Base-by-base conservation (phyloP, 2,113 vertebrate genomes). In the Syngnathus typhle region DNA sequence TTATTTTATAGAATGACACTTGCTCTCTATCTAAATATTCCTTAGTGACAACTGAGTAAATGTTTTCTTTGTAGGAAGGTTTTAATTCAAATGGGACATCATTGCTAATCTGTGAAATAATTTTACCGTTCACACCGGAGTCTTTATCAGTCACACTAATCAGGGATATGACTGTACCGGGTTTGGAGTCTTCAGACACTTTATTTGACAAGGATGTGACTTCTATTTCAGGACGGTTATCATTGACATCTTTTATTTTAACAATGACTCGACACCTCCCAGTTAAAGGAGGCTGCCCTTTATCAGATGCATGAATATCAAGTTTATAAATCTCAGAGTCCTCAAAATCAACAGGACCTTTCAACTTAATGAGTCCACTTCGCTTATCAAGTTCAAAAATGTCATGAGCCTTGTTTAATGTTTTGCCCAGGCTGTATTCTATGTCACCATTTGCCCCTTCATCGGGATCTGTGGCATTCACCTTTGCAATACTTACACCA, bases 131-230 rank as follows among this genome's bases (percentile, higher is more conserved):
- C 0, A 75, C 15, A 39, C 78, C 81, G 19, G 89, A 85, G 49
- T 90, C 89, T 15, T 61, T 41, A 64, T 90, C 88, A 11, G 6
- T 4, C 0, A 85, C 77, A 71, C 76, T 88, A 3, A 89, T 77
- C 0, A 89, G 59, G 0, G 85, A 81, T 1, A 90, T 69, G 0
- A 75, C 77, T 1, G 87, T 89, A 8, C 85, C 87, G 1, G 60
- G 46, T 63, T 73, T 79, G 0, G 82, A 60, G 41, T 89, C 69
- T 32, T 89, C 88, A 0, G 81, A 61, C 18, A 96, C 82, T 1
- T 92, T 87, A 55, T 83, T 92, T 49, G 94, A 94, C 72, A 95
- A 72, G 1, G 93, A 94, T 0, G 92, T 95, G 23, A 96, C 85
- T 27, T 93, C 86, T 68, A 96, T 92, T 32, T 94, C 90, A 0